phyloP scores from a whole-genome alignment of 2,797 vertebrate species.

The Sardinella longiceps region DNA sequence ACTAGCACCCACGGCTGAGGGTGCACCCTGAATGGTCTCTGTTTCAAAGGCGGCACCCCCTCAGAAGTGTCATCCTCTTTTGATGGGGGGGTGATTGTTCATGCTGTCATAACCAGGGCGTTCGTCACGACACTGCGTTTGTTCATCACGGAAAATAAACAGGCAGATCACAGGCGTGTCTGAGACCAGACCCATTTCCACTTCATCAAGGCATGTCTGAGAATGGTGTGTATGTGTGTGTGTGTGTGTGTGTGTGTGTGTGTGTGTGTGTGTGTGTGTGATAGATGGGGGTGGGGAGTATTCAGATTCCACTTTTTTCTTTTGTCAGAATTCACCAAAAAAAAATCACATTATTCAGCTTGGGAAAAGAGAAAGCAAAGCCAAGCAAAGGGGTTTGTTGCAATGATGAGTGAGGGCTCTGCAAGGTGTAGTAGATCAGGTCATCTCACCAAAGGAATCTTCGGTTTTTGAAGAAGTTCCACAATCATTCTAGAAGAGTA shows the following conservation, averaged over 20 bases:
- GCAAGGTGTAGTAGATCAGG: background rate
- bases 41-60: background rate
- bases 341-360: background rate
- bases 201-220: background rate
- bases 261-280: conserved; percentile 10
- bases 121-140: background rate
- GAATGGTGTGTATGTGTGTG: conserved; percentile 5
- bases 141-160: background rate
- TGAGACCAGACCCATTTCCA: conserved; percentile 7
- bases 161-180: conserved; percentile 30
- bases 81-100: background rate
- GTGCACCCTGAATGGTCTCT: conserved; percentile 30
- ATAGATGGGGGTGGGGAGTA: background rate
- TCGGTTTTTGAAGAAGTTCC: background rate
- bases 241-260: conserved; percentile 26
- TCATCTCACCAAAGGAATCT: background rate
- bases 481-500: background rate
- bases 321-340: background rate
- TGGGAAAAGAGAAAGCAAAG: background rate
- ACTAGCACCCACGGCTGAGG: conserved; percentile 36
- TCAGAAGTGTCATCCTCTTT: conserved; percentile 11
- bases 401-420: background rate
- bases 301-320: background rate
- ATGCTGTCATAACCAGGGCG: background rate
- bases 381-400: background rate